Evolutionary conservation across 2,113 vertebrate species (phyloP).

Genomic region (Dipodomys stephensi): DNA sequence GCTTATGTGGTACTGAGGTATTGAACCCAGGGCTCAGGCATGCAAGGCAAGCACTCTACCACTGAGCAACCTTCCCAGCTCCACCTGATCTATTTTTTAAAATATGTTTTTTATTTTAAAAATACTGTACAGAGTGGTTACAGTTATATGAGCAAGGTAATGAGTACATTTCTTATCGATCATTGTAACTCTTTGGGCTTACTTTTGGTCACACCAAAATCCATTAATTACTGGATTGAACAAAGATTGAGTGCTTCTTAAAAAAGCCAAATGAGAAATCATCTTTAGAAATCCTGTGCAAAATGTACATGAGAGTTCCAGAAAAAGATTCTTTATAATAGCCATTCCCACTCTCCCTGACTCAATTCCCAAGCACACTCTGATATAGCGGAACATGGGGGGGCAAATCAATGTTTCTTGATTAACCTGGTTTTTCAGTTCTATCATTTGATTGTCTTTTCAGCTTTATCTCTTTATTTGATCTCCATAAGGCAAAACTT

Average conservation of each 20-base stretch:
- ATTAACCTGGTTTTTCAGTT: constrained; percentile 20
- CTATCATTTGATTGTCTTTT: constrained; percentile 20
- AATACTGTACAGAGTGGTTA: no score
- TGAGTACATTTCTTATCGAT: no score
- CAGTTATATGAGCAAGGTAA: no score
- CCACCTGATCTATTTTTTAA: no score
- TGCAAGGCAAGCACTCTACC: no score
- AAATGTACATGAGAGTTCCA: background rate
- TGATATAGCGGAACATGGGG: background rate
- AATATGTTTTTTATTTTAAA: no score
- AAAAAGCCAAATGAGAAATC: constrained; percentile 32
- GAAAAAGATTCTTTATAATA: constrained; percentile 5
- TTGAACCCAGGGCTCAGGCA: background rate
- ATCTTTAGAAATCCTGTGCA: background rate
- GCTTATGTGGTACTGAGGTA: no score
- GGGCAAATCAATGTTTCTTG: constrained; percentile 17
- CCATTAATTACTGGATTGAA: background rate
- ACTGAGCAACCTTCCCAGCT: no score
- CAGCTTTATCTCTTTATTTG: constrained; percentile 18
- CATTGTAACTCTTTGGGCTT: background rate
- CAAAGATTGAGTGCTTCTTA: constrained; percentile 21
- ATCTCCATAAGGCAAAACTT: background rate
- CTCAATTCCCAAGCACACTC: background rate
- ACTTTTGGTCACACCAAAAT: background rate
- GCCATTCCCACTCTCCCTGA: background rate